Evolutionary conservation across 2,888 invertebrate genomes (phyloP).

Genomic region (Pimpla rufipes): DNA sequence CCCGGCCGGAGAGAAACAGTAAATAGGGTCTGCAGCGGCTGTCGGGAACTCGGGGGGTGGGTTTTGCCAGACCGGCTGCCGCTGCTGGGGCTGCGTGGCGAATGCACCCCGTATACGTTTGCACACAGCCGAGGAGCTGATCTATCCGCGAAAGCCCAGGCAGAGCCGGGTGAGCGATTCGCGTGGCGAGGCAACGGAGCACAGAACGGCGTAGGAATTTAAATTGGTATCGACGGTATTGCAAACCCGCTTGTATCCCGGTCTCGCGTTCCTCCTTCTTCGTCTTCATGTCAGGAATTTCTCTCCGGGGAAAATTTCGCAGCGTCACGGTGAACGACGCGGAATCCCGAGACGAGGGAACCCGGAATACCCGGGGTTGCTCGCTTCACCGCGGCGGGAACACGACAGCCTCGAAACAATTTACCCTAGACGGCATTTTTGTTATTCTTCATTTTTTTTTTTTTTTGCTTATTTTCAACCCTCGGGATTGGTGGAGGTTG

Average conservation of each 20-base stretch:
- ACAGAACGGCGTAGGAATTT: conserved; percentile 75
- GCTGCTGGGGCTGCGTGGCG: conserved; percentile 41
- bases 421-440: conserved; percentile 7
- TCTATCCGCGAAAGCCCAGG: neutral
- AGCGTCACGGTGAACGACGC: conserved; percentile 55
- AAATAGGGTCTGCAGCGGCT: conserved; percentile 75
- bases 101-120: conserved; percentile 30
- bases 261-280: conserved; percentile 58
- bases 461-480: neutral
- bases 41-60: conserved; percentile 48
- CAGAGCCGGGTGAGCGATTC: neutral
- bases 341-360: conserved; percentile 3
- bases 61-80: conserved; percentile 27
- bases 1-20: conserved; percentile 74
- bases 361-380: neutral
- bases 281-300: conserved; percentile 63
- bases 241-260: conserved; percentile 59
- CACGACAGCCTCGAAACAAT: conserved; percentile 48
- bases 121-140: conserved; percentile 44
- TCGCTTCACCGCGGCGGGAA: conserved; percentile 5
- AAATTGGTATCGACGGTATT: conserved; percentile 77
- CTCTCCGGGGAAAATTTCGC: conserved; percentile 57
- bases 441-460: too few species aligned
- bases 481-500: neutral
- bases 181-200: conserved; percentile 38